These are phyloP conservation scores for Rhodinocichla rosea DNA, from an alignment of 2,113 vertebrate species.

Conservation along the genomic window DNA sequence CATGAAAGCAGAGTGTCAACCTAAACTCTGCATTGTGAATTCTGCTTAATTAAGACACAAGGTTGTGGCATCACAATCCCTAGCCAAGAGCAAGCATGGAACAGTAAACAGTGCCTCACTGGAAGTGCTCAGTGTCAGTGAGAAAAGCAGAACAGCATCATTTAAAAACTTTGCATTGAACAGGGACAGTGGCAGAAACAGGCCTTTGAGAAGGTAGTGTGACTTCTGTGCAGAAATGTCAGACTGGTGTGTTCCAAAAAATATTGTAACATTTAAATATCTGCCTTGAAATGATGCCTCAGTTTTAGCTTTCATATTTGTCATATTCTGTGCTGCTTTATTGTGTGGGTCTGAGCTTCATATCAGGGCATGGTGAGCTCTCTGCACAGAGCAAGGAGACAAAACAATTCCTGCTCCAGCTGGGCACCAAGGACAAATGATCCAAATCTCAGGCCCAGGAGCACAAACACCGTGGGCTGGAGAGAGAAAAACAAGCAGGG, in stretches of 20 bases:
- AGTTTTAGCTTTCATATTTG: neutral
- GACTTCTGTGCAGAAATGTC: neutral
- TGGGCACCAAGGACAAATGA: no score
- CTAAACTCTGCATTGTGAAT: neutral
- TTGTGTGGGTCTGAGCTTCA: neutral
- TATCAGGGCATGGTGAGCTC: fast-evolving
- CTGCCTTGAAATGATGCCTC: neutral
- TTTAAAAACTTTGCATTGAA: neutral
- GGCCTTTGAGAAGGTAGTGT: neutral
- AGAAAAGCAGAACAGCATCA: neutral
- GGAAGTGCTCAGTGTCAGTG: neutral
- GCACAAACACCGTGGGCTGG: no score
- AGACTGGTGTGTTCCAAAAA: neutral
- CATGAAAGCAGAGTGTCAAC: neutral
- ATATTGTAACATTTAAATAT: neutral
- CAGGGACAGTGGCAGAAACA: neutral
- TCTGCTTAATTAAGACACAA: neutral
- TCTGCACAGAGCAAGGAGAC: neutral
- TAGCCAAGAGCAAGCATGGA: neutral
- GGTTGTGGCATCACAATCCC: neutral
- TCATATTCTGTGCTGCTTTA: neutral
- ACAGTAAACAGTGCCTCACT: neutral
- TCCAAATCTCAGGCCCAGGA: no score
- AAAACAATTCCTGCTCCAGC: no score
- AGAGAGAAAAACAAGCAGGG: no score